Conservation (phyloP, 2,888 invertebrate genomes). For the Troilus luridus region DNA sequence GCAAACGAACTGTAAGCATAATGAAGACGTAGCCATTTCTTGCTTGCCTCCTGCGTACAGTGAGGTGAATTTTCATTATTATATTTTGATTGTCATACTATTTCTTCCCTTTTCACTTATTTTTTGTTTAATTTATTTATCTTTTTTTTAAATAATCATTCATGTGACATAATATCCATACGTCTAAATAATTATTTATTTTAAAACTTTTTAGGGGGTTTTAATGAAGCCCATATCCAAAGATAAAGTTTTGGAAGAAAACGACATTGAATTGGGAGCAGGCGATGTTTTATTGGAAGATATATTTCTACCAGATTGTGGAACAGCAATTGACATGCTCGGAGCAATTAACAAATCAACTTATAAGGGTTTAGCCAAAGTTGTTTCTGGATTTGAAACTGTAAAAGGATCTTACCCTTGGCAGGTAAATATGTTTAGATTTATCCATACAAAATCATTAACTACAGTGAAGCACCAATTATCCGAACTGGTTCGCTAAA, state of each 20-base stretch:
- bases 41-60: constrained; percentile 66
- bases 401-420: constrained; percentile 80
- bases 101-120: neutral
- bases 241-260: constrained; percentile 52
- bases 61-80: constrained; percentile 13
- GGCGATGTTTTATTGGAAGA: constrained; percentile 63
- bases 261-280: constrained; percentile 43
- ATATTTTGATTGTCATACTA: constrained; percentile 16
- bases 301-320: constrained; percentile 71
- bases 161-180: neutral
- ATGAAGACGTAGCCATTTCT: constrained; percentile 79
- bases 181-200: neutral
- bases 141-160: neutral
- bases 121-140: neutral
- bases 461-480: neutral
- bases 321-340: constrained; percentile 71
- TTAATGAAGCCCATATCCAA: neutral
- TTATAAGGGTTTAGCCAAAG: constrained; percentile 69
- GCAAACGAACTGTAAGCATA: constrained; percentile 79
- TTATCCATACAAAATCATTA: neutral
- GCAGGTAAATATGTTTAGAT: constrained; percentile 73
- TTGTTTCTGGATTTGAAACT: constrained; percentile 76
- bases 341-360: constrained; percentile 68
- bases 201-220: neutral
- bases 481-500: too few relatives aligned